Base-by-base conservation (phyloP, 2,888 invertebrate genomes). In the Apoda limacodes region DNA sequence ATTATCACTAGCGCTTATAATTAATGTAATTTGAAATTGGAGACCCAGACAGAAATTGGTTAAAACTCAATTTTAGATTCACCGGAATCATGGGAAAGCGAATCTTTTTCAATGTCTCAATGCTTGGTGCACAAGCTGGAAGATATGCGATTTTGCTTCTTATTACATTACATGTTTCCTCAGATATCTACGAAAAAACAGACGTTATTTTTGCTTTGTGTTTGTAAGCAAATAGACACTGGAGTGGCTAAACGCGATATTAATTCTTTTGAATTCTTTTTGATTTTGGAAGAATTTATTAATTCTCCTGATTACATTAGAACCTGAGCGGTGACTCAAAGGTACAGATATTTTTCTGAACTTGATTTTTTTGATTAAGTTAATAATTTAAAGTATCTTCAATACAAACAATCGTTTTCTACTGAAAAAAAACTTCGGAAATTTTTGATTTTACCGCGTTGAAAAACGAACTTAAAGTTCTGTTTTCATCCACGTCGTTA, bases 91-190 rank as follows among this genome's bases (percentile, higher is more conserved):
- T 33, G 33, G 33, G 29, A 33, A 21, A 25, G 9, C n/a, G 17
- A 17, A 17, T 17, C 17, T 17, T 5, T 17, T 17, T 17, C 17
- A 5, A 6, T 17, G 17, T 5, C 17, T 6, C 5, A 17, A 17
- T 17, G 17, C 7, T 17, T 17, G 5, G 5, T 17, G 5, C 5
- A 14, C 14, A 34, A 34, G 21, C 13, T 34, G 17, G 26, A 30
- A 19, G 30, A 34, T 13, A 34, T 34, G 34, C 34, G 30, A 20
- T 35, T 35, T 32, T 19, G 26, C 13, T 35, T 35, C 15, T 13
- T 32, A 10, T 28, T 35, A 22, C 29, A 10, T 28, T 35, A 22
- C 29, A 29, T 29, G 29, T 35, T 26, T 35, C 32, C 14, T 32
- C 32, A 9, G 35, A 35, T 12, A 25, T 35, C 11, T 32, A 32